Conservation (phyloP, 2,113 vertebrate species). For the Lates calcarifer region DNA sequence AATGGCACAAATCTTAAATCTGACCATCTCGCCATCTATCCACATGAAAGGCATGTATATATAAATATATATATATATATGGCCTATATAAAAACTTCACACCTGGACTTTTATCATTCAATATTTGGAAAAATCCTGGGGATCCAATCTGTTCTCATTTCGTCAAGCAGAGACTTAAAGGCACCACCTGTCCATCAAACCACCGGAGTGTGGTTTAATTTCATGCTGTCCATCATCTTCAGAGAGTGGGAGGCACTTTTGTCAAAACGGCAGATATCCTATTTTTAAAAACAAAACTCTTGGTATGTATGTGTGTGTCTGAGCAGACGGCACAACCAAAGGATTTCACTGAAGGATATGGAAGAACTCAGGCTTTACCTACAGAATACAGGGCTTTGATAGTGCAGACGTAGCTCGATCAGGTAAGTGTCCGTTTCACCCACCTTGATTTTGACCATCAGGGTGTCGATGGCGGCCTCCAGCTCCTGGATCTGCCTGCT, state of each 20-base stretch:
- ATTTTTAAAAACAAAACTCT: conserved; percentile 11
- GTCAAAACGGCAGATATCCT: neutral
- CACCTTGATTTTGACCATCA: conserved; percentile 94
- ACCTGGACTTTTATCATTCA: no score
- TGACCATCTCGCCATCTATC: neutral
- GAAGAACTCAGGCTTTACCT: no score
- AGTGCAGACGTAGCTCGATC: no score
- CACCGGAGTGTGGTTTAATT: neutral
- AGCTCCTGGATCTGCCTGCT: conserved; percentile 90
- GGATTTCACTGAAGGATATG: neutral
- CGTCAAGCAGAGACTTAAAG: neutral
- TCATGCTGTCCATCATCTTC: neutral
- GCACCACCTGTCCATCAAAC: conserved; percentile 17
- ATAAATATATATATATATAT: no score
- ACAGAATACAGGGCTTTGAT: no score
- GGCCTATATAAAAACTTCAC: neutral
- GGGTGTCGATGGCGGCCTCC: conserved; percentile 89
- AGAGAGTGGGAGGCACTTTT: neutral
- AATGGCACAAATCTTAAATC: neutral
- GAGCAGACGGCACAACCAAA: conserved; percentile 7
- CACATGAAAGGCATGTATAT: no score
- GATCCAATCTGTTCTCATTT: neutral
- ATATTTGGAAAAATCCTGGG: neutral
- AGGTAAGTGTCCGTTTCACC: neutral
- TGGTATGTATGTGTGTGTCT: neutral